Evolutionary conservation across 2,888 invertebrate species (phyloP), one percentile per base, ranked within the genome.

Genomic region (Bombylius major): DNA sequence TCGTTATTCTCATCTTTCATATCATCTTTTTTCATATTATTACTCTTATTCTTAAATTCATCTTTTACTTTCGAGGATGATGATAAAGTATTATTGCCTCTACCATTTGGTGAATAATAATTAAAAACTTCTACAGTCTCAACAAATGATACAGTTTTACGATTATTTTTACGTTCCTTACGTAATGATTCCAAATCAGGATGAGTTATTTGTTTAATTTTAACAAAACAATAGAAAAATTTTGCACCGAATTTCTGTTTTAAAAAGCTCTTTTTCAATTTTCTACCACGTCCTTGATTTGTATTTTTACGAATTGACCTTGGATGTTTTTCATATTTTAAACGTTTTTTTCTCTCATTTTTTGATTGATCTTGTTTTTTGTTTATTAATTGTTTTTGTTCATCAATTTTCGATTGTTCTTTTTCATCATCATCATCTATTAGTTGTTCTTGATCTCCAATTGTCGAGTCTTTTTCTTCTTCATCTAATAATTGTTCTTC

Each of bases 51-150:
- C 23, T 23, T 23, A 23, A 23, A 2, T 23, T 23, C 23, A 23
- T 23, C 23, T 23, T 23, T 23, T 23, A 3, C 23, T 23, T 23
- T 23, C 23, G 23, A 23, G 23, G 23, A 23, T 23, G 23, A 23
- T 23, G 23, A 23, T 23, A 23, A 23, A 2, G 23, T 23, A 23
- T 23, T 23, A 23, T 23, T 23, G 23, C 2, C 23, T 36, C 8
- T 36, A 36, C 7, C 34, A 36, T 36, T 36, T 36, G 39, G 11
- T 11, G 11, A 11, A 42, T 63, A 62, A 42, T 63, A 62, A 1
- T 63, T 63, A 54, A 64, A 63, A 23, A 64, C 54, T 47, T 64
- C 63, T 3, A 64, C 64, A 7, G 62, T 64, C 53, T 64, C 64
- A 14, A 61, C 50, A 50, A 64, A 64, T 8, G 63, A 61, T 12